Base-by-base conservation (phyloP, 2,113 vertebrate genomes). In the Corythornis madagascariensis region DNA sequence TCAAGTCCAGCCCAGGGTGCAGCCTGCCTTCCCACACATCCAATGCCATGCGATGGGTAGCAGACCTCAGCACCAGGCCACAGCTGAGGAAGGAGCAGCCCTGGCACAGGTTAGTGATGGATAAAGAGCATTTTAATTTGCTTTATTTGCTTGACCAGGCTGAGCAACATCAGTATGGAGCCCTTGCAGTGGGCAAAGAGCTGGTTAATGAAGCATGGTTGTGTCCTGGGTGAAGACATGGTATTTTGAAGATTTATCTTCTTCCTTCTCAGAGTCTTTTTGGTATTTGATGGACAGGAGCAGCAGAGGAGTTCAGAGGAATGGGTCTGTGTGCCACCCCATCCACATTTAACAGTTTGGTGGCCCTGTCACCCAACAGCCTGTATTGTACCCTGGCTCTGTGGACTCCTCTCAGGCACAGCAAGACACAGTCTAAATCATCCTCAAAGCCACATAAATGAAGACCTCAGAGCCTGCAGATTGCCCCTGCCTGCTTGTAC, bases 21-120 rank as follows among this genome's bases (percentile, higher is more conserved):
- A 82, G 67, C 18, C 21, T 59, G n/a, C 18, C 2, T 2, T 16
- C 67, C 47, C 28, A 38, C 4, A 0, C 0, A 0, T 31, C 69
- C 24, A 11, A 15, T 56, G 43, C 25, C 21, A 17, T 3, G 15
- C 22, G 60, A 31, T 0, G 9, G 18, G 53, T 2, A 40, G 53
- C 47, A 64, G 26, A 53, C 7, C 8, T 13, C 42, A 67, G 42
- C 22, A 22, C 3, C 55, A 67, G n/a, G 26, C 29, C 2, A 1
- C 33, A 16, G 11, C 13, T 20, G 11, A 29, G 29, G n/a, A 10
- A 50, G 8, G 28, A 63, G 28, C 28, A 47, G 50, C 48, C 24
- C 20, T 1, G 1, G 28, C 7, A 53, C 20, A 7, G 0, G 0
- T 31, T 15, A 76, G 6, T 0, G 4, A 28, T 24, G 9, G 10